phyloP scores from a whole-genome alignment of 2,113 vertebrate genomes.

The Propithecus coquereli region DNA sequence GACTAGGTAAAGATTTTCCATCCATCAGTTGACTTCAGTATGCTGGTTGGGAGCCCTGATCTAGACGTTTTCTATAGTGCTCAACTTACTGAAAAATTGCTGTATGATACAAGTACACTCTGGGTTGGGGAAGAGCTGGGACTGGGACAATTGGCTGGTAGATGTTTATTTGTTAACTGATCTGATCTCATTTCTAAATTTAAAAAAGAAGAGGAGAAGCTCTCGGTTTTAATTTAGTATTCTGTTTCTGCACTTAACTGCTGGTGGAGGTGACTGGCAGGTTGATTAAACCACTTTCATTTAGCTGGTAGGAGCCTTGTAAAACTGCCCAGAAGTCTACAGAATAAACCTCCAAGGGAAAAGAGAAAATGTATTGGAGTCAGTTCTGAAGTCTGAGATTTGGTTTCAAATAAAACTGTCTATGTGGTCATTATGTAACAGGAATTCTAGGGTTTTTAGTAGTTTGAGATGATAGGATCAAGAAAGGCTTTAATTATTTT shows the following conservation, averaged over 20 bases:
- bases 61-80: background rate
- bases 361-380: background rate
- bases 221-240: constrained; percentile 19
- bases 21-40: background rate
- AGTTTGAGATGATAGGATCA: background rate
- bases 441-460: constrained; percentile 7
- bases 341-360: background rate
- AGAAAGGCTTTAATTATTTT: constrained; percentile 33
- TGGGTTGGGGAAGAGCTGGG: background rate
- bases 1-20: background rate
- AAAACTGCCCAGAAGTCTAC: background rate
- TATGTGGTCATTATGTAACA: background rate
- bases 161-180: background rate
- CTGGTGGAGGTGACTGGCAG: background rate
- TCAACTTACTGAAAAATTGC: background rate
- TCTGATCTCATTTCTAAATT: constrained; percentile 33
- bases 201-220: background rate
- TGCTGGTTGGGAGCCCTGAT: background rate
- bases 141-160: background rate
- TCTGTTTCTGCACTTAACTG: constrained; percentile 23
- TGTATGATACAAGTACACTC: background rate
- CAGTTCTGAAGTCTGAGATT: constrained; percentile 33
- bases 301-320: background rate
- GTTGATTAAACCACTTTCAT: constrained; percentile 26
- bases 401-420: background rate